Evolutionary conservation across 2,888 invertebrate genomes (phyloP), one percentile per base, ranked within the genome.

Genomic region (Celastrina argiolus): DNA sequence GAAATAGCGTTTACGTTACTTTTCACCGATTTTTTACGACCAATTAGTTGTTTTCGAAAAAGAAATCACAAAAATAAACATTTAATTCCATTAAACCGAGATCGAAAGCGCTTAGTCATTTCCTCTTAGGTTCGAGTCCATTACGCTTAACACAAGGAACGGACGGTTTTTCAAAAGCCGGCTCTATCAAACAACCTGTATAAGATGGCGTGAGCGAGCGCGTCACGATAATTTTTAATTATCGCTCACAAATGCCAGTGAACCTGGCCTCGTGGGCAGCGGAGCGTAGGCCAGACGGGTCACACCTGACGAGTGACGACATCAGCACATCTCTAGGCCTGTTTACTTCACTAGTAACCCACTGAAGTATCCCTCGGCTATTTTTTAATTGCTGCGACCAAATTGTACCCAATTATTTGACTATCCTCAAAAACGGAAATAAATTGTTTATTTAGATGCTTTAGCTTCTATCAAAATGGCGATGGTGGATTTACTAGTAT

Each of bases 161-260:
- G 69, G 22, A 65, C 65, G 67, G 67, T 72, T 66, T 69, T 70
- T 71, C 67, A 68, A 66, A 56, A 64, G 65, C 67, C 73, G 72
- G 70, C 70, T 66, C 65, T 71, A 72, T 72, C 71, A 73, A 73
- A 73, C 76, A 72, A 61, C 71, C 74, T 84, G 84, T 84, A 81
- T 81, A 83, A 76, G 81, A 84, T 89, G 81, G 89, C 90, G 90
- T 90, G 90, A 85, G 84, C 74, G 81, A 78, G 82, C 84, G 78
- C 88, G 89, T 88, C 89, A 89, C 87, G 87, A 88, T 89, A 88
- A 85, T 90, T 90, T 90, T 91, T 90, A 90, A 90, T 91, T 90
- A 90, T 88, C 87, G 87, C 83, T 81, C 83, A 88, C 86, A 88
- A 90, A 90, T 91, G 91, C 90, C 90, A 90, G 87, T 91, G 90